A percentile compares a stretch with the other conserved stretches of the same genome.
These are phyloP conservation scores for Tenthredo amoena DNA, from an alignment of 2,888 invertebrate genomes.

Conservation along the genomic window DNA sequence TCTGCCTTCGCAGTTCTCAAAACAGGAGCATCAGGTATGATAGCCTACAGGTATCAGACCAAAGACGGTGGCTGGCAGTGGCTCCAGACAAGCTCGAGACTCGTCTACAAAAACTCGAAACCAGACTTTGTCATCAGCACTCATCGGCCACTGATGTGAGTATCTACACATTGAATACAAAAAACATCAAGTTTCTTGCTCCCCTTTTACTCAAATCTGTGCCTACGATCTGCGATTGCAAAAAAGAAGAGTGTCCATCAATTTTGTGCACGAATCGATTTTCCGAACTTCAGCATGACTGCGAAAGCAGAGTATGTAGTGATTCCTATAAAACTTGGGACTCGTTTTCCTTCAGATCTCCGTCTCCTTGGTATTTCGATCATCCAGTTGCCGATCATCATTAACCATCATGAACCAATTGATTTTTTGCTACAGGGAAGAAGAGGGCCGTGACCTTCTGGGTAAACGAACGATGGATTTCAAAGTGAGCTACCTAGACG, in stretches of 20 bases:
- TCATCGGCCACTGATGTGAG: slow-evolving; percentile 98
- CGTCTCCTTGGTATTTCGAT: not conserved
- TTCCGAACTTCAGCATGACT: no score
- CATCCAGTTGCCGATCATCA: not conserved
- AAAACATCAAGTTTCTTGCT: not conserved
- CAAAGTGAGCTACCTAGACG: slow-evolving; percentile 98
- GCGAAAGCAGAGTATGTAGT: not conserved
- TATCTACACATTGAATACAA: slow-evolving; percentile 63
- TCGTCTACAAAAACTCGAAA: slow-evolving; percentile 99
- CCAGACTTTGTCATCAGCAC: slow-evolving; percentile 99
- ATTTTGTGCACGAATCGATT: no score
- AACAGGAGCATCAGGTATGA: slow-evolving; percentile 99
- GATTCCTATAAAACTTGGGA: not conserved
- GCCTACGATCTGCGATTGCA: not conserved
- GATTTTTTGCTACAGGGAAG: slow-evolving; percentile 86
- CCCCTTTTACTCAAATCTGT: not conserved
- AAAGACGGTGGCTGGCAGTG: slow-evolving; percentile 98
- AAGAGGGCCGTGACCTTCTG: slow-evolving; percentile 97
- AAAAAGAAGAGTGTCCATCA: not conserved
- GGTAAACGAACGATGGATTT: slow-evolving; percentile 99
- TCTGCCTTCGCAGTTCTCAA: slow-evolving; percentile 89
- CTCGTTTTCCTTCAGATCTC: not conserved
- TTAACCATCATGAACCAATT: not conserved
- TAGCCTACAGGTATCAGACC: slow-evolving; percentile 98
- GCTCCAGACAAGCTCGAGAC: slow-evolving; percentile 97